Base-by-base conservation (phyloP, 35 echinoderm and acorn worm genomes). In the Eucidaris tribuloides region DNA sequence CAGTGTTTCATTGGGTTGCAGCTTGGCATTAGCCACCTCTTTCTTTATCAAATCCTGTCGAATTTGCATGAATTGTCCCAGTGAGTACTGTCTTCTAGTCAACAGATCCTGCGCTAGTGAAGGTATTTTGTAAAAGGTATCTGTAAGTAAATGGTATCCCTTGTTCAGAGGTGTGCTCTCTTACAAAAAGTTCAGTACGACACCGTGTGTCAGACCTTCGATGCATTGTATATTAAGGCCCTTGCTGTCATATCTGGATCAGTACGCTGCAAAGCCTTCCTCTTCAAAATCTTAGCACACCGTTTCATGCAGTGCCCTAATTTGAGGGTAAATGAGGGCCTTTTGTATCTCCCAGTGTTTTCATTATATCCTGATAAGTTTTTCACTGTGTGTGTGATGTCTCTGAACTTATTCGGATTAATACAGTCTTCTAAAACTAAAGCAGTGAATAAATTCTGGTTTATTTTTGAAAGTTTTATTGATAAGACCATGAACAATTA, bases 311-410 rank as follows among this genome's bases (percentile, higher is more conserved):
- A 79, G 63, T 76, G 48, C 37, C 90, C 90, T 38, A 92, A 77
- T 55, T 92, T 72, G 32, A 92, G 36, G 1, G 90, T 84, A 15
- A 92, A 79, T 42, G 83, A 87, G 45, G 90, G 90, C 31, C 38
- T 74, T 19, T 39, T 45, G 44, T 87, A 92, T 42, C 58, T 64
- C 45, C 84, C 72, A 5, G 68, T 79, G 36, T 44, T 44, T 19
- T 50, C 58, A 71, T 81, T 54, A 19, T 82, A 87, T 14, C 90
- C 77, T 71, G 84, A 76, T 48, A 81, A 14, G 22, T 74, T 27
- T 11, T 78, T 78, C 18, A 84, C 90, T 37, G 90, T 61, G 36
- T 55, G n/a, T 23, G 78, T 54, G 19, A 93, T 72, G 48, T 29
- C 42, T 63, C 76, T 28, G 71, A 93, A 88, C 31, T 74, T 40